These are phyloP conservation scores for Corythoichthys haematopterus DNA, from an alignment of 2,113 vertebrate species.

Conservation along the genomic window DNA sequence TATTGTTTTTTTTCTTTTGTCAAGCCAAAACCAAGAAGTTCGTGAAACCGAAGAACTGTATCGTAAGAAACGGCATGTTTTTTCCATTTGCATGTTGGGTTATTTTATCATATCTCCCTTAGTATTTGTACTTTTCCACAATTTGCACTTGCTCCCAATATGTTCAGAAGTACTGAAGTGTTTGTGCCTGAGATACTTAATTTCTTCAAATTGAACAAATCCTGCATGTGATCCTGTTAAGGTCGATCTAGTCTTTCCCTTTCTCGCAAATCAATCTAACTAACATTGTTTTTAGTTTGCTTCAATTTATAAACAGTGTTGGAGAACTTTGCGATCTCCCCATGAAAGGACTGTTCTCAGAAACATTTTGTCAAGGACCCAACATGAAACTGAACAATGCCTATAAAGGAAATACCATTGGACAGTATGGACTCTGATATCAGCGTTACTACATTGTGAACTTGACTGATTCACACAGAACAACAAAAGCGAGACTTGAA, in stretches of 20 bases:
- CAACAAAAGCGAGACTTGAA: not conserved
- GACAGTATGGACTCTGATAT: slow-evolving; percentile 10
- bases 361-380: slow-evolving; percentile 11
- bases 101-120: slow-evolving; percentile 1
- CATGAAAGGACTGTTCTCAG: slow-evolving; percentile 5
- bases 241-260: not conserved
- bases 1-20: slow-evolving; percentile 42
- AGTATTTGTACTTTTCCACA: slow-evolving; percentile 2
- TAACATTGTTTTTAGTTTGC: slow-evolving; percentile 16
- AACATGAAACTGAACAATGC: slow-evolving; percentile 28
- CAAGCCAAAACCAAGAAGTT: slow-evolving; percentile 40
- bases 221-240: slow-evolving; percentile 44
- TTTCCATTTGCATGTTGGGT: slow-evolving; percentile 42
- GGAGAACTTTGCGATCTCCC: not conserved
- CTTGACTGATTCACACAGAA: not conserved
- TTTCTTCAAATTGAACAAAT: slow-evolving; percentile 25
- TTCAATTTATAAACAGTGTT: too few relatives aligned
- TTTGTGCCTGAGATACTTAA: slow-evolving; percentile 14
- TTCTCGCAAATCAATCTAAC: slow-evolving; percentile 11
- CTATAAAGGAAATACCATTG: slow-evolving; percentile 15
- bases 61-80: slow-evolving; percentile 64
- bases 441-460: slow-evolving; percentile 6
- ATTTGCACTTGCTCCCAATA: slow-evolving; percentile 19
- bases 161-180: not conserved
- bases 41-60: slow-evolving; percentile 36